These are phyloP conservation scores for Megalopta genalis DNA, from an alignment of 1,140 invertebrate genomes.

Conservation along the genomic window DNA sequence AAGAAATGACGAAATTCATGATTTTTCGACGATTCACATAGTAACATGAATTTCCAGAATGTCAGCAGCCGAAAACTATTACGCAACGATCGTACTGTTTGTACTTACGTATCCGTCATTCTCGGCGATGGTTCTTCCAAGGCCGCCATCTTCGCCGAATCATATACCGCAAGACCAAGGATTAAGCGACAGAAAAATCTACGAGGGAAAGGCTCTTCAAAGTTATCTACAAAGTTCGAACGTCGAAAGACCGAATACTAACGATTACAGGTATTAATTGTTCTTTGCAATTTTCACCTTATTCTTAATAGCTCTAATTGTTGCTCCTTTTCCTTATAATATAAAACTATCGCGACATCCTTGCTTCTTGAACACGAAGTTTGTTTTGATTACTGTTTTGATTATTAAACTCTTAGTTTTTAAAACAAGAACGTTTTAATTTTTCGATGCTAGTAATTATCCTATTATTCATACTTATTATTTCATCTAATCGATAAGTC, in stretches of 20 bases:
- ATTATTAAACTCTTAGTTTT: too few species aligned
- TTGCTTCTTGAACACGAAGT: too few species aligned
- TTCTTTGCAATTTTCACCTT: background rate
- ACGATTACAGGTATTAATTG: constrained; percentile 55
- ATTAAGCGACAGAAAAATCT: constrained; percentile 26
- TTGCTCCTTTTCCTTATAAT: too few species aligned
- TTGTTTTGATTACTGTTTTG: too few species aligned
- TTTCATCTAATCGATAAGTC: too few species aligned
- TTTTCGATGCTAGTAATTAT: too few species aligned
- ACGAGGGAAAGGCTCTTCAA: constrained; percentile 58
- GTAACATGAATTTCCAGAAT: constrained; percentile 62
- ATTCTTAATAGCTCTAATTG: too few species aligned
- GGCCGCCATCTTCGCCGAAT: constrained; percentile 75
- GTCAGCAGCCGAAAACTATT: constrained; percentile 52
- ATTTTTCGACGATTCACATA: too few species aligned
- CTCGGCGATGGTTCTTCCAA: constrained; percentile 75
- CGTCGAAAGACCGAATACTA: constrained; percentile 70
- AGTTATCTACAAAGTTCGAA: constrained; percentile 66
- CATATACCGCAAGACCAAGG: constrained; percentile 65
- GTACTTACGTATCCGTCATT: constrained; percentile 60
- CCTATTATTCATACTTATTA: too few species aligned
- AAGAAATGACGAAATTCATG: too few species aligned
- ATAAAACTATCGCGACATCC: too few species aligned
- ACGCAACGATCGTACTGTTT: constrained; percentile 55
- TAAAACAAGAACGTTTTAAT: too few species aligned